Evolutionary conservation across 2,888 invertebrate genomes (phyloP).

Genomic region (Hypsopygia costalis): DNA sequence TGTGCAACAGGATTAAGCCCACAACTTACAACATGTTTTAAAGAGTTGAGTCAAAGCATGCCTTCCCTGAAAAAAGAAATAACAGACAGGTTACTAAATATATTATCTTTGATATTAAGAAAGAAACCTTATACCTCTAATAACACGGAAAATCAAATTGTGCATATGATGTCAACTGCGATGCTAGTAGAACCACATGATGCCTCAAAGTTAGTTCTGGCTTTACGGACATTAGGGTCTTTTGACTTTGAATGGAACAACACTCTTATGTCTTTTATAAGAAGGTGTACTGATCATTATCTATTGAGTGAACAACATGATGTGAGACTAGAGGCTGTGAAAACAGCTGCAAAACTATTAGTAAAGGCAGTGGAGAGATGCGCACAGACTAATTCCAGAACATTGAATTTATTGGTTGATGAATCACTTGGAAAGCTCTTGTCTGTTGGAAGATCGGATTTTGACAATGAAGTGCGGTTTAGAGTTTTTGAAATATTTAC

Average conservation of each 20-base stretch:
- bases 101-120: slow-evolving; percentile 94
- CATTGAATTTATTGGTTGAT: slow-evolving; percentile 93
- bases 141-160: slow-evolving; percentile 72
- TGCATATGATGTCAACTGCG: slow-evolving; percentile 58
- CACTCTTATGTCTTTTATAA: slow-evolving; percentile 94
- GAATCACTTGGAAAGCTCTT: slow-evolving; percentile 94
- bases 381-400: slow-evolving; percentile 86
- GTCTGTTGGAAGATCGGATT: slow-evolving; percentile 96
- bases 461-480: slow-evolving; percentile 95
- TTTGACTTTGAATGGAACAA: slow-evolving; percentile 95
- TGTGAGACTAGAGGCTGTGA: slow-evolving; percentile 93
- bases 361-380: slow-evolving; percentile 88
- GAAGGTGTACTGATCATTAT: slow-evolving; percentile 95
- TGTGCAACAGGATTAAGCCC: slow-evolving; percentile 94
- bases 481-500: slow-evolving; percentile 95
- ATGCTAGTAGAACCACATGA: slow-evolving; percentile 83
- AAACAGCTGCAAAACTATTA: slow-evolving; percentile 93
- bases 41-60: slow-evolving; percentile 93
- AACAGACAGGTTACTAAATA: slow-evolving; percentile 94
- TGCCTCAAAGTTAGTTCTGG: slow-evolving; percentile 92
- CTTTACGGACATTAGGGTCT: slow-evolving; percentile 94
- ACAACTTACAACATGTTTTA: slow-evolving; percentile 93
- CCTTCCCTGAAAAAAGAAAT: slow-evolving; percentile 94
- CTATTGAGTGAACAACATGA: slow-evolving; percentile 94
- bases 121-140: slow-evolving; percentile 88